Conservation (phyloP, 1,140 invertebrate genomes). For the Zaprionus capensis region DNA sequence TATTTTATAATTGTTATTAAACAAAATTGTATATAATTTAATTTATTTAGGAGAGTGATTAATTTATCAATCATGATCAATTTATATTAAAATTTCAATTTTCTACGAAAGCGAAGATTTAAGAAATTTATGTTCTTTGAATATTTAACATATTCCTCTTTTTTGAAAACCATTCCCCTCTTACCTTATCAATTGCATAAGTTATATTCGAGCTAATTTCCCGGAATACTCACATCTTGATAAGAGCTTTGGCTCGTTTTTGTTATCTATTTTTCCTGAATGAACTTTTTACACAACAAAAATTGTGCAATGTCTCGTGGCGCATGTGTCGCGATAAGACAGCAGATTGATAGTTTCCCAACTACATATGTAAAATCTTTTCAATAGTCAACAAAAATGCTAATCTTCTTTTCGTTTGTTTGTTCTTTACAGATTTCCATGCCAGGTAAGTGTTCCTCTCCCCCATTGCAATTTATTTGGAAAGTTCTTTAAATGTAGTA, state of each 20-base stretch:
- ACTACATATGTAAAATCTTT: conserved; percentile 3
- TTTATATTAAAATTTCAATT: too few species aligned
- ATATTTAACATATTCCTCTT: too few species aligned
- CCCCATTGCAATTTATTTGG: not conserved
- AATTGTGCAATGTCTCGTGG: conserved; percentile 53
- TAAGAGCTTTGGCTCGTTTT: not conserved
- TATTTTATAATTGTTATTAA: too few species aligned
- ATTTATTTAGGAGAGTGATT: too few species aligned
- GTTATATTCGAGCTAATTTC: conserved; percentile 1
- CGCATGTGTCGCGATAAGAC: conserved; percentile 32
- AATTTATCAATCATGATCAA: too few species aligned
- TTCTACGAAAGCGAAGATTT: too few species aligned
- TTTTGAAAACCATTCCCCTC: not conserved
- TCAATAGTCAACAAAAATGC: conserved; percentile 6
- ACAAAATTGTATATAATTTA: too few species aligned
- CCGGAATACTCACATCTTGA: conserved; percentile 12
- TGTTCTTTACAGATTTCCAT: conserved; percentile 57
- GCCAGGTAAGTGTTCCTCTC: conserved; percentile 51
- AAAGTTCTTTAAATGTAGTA: not conserved
- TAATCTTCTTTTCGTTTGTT: conserved; percentile 1
- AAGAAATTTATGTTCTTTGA: too few species aligned
- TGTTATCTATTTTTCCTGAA: conserved; percentile 40
- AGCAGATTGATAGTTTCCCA: not conserved
- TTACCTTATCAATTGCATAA: not conserved
- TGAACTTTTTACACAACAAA: conserved; percentile 59